phyloP scores from a whole-genome alignment of 2,888 invertebrate species.

The Barypeithes pellucidus region DNA sequence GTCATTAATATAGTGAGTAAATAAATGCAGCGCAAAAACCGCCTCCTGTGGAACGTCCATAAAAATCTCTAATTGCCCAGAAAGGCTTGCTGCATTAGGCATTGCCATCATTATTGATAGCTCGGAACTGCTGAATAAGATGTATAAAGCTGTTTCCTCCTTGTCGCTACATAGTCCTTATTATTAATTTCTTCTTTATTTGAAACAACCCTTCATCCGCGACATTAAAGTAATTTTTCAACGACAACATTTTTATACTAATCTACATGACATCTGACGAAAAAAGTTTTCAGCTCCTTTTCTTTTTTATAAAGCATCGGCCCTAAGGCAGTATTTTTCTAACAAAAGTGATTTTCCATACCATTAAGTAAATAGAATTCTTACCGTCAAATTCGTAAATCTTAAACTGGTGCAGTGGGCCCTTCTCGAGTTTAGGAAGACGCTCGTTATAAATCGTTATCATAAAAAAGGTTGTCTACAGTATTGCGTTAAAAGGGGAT shows the following conservation, averaged over 20 bases:
- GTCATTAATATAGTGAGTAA: no score
- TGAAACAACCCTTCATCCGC: no score
- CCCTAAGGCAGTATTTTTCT: slow-evolving; percentile 18
- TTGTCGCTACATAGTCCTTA: no score
- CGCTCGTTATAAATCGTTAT: slow-evolving; percentile 16
- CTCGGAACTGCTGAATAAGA: no score
- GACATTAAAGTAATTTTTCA: background rate
- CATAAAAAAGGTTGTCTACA: slow-evolving; percentile 3
- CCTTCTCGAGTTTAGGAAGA: slow-evolving; percentile 12
- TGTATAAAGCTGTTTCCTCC: no score
- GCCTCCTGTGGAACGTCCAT: no score
- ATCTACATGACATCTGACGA: slow-evolving; percentile 1
- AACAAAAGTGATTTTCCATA: slow-evolving; percentile 24
- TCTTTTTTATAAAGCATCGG: slow-evolving; percentile 13
- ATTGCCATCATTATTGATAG: no score
- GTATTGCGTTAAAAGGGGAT: background rate
- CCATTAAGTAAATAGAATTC: slow-evolving; percentile 20
- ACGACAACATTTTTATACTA: slow-evolving; percentile 2
- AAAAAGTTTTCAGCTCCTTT: background rate
- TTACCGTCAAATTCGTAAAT: background rate
- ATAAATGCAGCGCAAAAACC: no score
- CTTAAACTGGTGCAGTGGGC: slow-evolving; percentile 15
- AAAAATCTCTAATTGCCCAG: no score
- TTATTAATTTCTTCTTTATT: no score
- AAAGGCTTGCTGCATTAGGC: no score